Conservation (phyloP, 2,113 vertebrate species). For the Dinomys branickii region DNA sequence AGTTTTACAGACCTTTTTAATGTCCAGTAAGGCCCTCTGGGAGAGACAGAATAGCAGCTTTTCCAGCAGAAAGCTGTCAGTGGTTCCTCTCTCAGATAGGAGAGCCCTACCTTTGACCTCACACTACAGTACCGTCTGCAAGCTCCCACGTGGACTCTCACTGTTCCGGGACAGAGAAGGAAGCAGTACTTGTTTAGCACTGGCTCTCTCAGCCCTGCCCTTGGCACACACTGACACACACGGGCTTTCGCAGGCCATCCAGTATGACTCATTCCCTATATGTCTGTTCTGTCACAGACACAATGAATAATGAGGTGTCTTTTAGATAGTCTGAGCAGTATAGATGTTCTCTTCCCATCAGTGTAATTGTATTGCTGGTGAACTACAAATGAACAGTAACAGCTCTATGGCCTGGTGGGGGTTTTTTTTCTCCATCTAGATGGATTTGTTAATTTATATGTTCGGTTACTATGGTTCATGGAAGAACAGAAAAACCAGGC, state of each 20-base stretch:
- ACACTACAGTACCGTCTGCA: background rate
- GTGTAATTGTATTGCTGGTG: background rate
- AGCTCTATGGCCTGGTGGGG: background rate
- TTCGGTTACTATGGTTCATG: background rate
- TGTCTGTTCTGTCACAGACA: background rate
- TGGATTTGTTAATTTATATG: constrained; percentile 29
- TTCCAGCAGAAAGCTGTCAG: background rate
- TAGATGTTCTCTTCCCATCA: constrained; percentile 1
- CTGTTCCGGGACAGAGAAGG: background rate
- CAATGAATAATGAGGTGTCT: constrained; percentile 15
- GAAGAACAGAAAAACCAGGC: constrained; percentile 28
- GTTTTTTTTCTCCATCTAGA: background rate
- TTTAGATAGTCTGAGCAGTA: background rate
- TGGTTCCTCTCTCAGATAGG: background rate
- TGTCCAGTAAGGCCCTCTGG: background rate
- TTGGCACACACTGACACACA: background rate
- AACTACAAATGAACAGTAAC: constrained; percentile 1
- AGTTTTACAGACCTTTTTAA: background rate
- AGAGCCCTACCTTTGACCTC: background rate
- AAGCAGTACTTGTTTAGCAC: background rate
- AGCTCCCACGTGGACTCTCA: background rate
- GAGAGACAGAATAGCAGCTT: background rate
- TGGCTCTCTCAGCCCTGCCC: background rate
- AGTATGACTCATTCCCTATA: background rate
- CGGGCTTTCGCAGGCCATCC: background rate